Percentiles rank a stretch among this genome's conserved stretches.
Evolutionary conservation across 2,797 vertebrate genomes (phyloP).

Genomic region (Tachyglossus aculeatus): DNA sequence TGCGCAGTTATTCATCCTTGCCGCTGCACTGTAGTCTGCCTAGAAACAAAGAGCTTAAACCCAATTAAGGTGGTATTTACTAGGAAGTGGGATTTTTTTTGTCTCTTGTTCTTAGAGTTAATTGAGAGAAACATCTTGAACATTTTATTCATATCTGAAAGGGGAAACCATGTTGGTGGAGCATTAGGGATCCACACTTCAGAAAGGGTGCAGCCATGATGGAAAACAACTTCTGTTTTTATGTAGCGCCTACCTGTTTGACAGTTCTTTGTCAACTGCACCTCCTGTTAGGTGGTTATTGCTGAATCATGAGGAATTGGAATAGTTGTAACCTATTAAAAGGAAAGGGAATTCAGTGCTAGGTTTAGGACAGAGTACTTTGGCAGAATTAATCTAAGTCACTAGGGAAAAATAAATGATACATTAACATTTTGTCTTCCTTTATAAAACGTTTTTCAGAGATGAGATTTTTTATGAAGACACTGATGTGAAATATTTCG

Average conservation of each 20-base stretch:
- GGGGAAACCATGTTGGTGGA: not conserved
- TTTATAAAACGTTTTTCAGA: not conserved
- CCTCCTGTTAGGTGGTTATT: slow-evolving; percentile 50
- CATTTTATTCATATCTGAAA: not conserved
- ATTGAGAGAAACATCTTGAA: slow-evolving; percentile 3
- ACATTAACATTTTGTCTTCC: slow-evolving; percentile 21
- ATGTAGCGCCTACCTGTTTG: slow-evolving; percentile 14
- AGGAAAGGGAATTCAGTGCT: not conserved
- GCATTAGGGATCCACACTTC: slow-evolving; percentile 20
- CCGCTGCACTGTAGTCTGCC: slow-evolving; percentile 66
- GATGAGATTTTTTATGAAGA: slow-evolving; percentile 12
- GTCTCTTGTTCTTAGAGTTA: not conserved
- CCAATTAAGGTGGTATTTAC: slow-evolving; percentile 58
- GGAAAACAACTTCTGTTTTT: slow-evolving; percentile 47
- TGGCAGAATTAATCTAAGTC: not conserved
- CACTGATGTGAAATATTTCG: slow-evolving; percentile 6
- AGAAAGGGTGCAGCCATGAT: slow-evolving; percentile 38
- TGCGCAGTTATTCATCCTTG: slow-evolving; percentile 54
- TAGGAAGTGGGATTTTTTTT: not conserved
- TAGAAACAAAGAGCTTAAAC: slow-evolving; percentile 69
- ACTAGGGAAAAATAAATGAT: slow-evolving; percentile 3
- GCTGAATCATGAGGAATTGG: slow-evolving; percentile 61
- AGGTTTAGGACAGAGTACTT: not conserved
- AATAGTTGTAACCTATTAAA: slow-evolving; percentile 11
- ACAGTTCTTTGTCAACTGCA: slow-evolving; percentile 45